Percentiles rank a stretch among this genome's conserved stretches.
These are phyloP conservation scores for Dromius quadrimaculatus DNA, from an alignment of 2,888 invertebrate genomes.

Conservation along the genomic window DNA sequence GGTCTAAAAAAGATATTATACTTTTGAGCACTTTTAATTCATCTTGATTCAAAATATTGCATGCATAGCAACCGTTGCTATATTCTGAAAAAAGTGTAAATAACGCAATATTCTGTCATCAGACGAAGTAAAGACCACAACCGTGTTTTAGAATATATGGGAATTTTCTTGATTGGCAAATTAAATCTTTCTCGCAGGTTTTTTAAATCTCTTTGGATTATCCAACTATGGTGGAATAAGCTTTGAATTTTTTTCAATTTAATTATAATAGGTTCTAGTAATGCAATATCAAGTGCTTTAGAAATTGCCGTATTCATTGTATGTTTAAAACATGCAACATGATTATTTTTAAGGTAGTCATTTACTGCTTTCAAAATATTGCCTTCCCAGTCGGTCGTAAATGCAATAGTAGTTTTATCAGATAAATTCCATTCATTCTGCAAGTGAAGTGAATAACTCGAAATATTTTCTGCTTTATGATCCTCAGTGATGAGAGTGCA, in stretches of 20 bases:
- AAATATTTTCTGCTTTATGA: neutral
- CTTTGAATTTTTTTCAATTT: neutral
- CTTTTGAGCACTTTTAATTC: neutral
- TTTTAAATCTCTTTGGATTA: neutral
- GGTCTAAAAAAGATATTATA: neutral
- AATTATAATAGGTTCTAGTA: neutral
- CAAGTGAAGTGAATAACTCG: neutral
- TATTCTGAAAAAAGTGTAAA: neutral
- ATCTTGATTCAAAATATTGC: neutral
- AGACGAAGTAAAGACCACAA: neutral
- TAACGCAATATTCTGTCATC: neutral
- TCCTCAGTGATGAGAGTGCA: neutral
- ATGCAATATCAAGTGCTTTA: neutral
- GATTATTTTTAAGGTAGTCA: neutral
- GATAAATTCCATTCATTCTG: constrained; percentile 1
- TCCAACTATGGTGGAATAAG: neutral
- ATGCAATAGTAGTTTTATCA: neutral
- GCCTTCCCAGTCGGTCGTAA: neutral
- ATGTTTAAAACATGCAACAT: neutral
- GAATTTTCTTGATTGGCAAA: neutral
- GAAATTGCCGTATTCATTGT: neutral
- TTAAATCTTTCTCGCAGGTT: neutral
- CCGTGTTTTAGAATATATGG: neutral
- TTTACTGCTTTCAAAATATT: neutral
- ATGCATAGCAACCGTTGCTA: neutral